Evolutionary conservation across 2,113 vertebrate species (phyloP).

Genomic region (Epinephelus moara): DNA sequence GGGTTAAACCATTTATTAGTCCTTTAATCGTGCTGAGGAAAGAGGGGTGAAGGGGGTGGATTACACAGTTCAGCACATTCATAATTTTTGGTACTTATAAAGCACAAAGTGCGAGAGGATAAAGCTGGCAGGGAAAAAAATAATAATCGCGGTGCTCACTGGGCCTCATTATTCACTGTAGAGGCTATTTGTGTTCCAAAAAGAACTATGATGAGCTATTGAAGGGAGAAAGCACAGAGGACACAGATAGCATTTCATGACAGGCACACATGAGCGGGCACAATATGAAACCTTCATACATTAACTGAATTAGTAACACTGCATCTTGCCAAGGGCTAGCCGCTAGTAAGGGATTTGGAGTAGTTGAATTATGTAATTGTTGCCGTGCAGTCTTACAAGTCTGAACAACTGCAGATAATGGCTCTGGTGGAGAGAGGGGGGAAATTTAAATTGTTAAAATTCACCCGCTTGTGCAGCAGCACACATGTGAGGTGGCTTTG

Average conservation of each 20-base stretch:
- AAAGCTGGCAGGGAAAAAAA: conserved; percentile 25
- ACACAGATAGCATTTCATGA: conserved; percentile 34
- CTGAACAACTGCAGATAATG: conserved; percentile 39
- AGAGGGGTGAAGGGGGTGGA: conserved; percentile 26
- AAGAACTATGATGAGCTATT: conserved; percentile 27
- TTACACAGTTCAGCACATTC: conserved; percentile 49
- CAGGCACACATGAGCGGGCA: conserved; percentile 30
- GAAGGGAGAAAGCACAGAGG: conserved; percentile 1
- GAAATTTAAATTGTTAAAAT: not conserved
- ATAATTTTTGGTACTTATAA: conserved; percentile 34
- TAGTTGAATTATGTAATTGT: conserved; percentile 55
- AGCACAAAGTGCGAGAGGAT: conserved; percentile 25
- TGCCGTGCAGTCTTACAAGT: conserved; percentile 39
- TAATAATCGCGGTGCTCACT: conserved; percentile 12
- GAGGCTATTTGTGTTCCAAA: conserved; percentile 25
- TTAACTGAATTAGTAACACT: conserved; percentile 46
- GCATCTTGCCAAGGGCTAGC: conserved; percentile 33
- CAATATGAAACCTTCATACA: conserved; percentile 56
- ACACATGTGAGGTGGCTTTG: conserved; percentile 46
- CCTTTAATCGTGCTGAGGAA: conserved; percentile 36
- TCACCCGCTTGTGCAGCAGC: conserved; percentile 14
- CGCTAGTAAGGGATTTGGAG: conserved; percentile 19
- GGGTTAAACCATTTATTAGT: conserved; percentile 56
- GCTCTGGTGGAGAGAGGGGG: not conserved
- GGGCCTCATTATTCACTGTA: conserved; percentile 18